Evolutionary conservation across 2,888 invertebrate species (phyloP).

Genomic region (Prionchulus punctatus): DNA sequence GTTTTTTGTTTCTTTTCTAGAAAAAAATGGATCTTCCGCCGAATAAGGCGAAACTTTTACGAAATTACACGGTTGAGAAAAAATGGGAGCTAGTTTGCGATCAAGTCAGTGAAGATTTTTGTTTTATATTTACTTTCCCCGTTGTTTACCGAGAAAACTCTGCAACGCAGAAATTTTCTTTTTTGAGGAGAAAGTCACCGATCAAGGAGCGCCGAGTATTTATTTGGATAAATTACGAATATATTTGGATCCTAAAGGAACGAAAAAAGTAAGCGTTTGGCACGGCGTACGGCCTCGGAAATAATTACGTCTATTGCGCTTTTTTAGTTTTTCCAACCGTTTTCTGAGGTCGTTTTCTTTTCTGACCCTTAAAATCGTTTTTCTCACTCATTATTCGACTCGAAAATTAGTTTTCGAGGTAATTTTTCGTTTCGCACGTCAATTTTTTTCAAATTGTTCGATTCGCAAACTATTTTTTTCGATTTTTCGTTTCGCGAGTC

Average conservation of each 20-base stretch:
- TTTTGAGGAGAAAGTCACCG: constrained; percentile 81
- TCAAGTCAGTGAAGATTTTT: constrained; percentile 47
- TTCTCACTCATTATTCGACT: too few relatives aligned
- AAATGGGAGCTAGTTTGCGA: constrained; percentile 99
- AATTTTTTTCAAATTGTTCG: too few relatives aligned
- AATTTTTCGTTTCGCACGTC: too few relatives aligned
- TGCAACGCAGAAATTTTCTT: constrained; percentile 10
- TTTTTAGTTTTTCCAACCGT: too few relatives aligned
- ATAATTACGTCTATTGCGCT: too few relatives aligned
- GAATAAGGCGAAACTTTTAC: constrained; percentile 87
- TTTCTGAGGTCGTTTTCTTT: too few relatives aligned
- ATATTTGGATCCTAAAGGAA: constrained; percentile 87
- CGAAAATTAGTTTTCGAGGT: too few relatives aligned
- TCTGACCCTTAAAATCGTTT: too few relatives aligned
- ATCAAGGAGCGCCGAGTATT: constrained; percentile 89
- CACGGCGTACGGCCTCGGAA: too few relatives aligned
- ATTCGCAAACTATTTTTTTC: too few relatives aligned
- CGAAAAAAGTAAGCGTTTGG: constrained; percentile 38
- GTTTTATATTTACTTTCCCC: background rate
- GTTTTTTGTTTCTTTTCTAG: constrained; percentile 51
- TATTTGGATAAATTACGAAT: constrained; percentile 87
- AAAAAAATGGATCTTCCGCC: constrained; percentile 97
- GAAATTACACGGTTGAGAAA: constrained; percentile 88
- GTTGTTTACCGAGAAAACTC: background rate
- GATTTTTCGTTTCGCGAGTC: too few relatives aligned